Evolutionary conservation across 2,113 vertebrate species (phyloP).

Genomic region (Tamias sibiricus): DNA sequence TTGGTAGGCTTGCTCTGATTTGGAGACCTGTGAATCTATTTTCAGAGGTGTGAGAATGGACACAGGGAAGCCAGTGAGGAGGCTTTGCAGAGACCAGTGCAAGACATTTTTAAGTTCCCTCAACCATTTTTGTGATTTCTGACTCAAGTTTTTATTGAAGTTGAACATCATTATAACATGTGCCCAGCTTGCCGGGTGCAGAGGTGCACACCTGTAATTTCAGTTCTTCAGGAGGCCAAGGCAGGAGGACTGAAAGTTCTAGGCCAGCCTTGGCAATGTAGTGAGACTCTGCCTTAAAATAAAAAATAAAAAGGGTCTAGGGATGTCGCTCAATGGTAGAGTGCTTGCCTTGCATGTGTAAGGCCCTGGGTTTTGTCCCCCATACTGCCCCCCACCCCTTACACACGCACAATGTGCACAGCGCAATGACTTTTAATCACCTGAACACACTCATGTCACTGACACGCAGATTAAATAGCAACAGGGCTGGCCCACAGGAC

Average conservation of each 20-base stretch:
- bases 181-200: neutral
- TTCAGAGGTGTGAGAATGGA: too few relatives aligned
- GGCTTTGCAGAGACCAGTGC: neutral
- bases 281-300: too few relatives aligned
- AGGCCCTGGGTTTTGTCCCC: too few relatives aligned
- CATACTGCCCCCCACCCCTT: too few relatives aligned
- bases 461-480: neutral
- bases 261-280: too few relatives aligned
- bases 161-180: neutral
- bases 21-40: neutral
- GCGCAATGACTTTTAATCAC: neutral
- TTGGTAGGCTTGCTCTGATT: neutral
- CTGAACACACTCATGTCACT: neutral
- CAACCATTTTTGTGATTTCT: neutral
- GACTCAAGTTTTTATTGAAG: neutral
- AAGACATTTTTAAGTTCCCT: neutral
- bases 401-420: too few relatives aligned
- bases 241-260: too few relatives aligned
- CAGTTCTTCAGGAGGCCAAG: too few relatives aligned
- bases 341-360: too few relatives aligned
- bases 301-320: too few relatives aligned
- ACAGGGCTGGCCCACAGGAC: neutral
- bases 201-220: too few relatives aligned
- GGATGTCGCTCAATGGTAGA: too few relatives aligned
- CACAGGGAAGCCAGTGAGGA: neutral